phyloP scores from a whole-genome alignment of 2,797 vertebrate genomes.

The Psittacula echo region DNA sequence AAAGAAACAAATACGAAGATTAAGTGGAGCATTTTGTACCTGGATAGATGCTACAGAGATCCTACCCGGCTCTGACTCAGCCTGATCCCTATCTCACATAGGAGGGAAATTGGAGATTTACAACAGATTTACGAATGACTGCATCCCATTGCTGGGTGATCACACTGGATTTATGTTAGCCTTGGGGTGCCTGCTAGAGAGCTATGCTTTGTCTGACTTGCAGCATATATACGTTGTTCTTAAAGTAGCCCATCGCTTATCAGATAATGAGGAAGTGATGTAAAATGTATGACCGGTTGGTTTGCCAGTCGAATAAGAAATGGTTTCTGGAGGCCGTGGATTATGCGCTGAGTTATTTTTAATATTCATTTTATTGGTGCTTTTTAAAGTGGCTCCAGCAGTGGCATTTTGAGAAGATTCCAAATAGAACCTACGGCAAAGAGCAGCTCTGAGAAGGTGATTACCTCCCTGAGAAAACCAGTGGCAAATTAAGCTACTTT shows the following conservation, averaged over 20 bases:
- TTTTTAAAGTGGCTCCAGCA: constrained; percentile 3
- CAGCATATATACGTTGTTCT: neutral
- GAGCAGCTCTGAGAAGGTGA: neutral
- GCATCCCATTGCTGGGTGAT: neutral
- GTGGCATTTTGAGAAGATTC: neutral
- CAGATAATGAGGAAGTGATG: neutral
- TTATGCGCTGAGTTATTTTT: neutral
- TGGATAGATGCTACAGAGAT: neutral
- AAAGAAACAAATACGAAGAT: neutral
- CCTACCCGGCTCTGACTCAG: neutral
- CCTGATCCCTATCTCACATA: neutral
- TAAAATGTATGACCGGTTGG: neutral
- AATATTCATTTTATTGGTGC: constrained; percentile 23
- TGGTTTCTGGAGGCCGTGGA: constrained; percentile 29
- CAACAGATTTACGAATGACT: neutral
- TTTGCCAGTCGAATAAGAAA: neutral
- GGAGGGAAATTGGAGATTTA: neutral
- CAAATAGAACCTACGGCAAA: neutral
- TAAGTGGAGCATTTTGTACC: neutral
- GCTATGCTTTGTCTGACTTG: neutral
- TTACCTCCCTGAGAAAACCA: neutral
- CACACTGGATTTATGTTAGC: rapidly evolving
- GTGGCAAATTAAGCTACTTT: neutral
- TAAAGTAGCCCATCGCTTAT: neutral
- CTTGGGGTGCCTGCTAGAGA: neutral